Evolutionary conservation across 2,113 vertebrate species (phyloP).

Genomic region (Sylvilagus bachmani): DNA sequence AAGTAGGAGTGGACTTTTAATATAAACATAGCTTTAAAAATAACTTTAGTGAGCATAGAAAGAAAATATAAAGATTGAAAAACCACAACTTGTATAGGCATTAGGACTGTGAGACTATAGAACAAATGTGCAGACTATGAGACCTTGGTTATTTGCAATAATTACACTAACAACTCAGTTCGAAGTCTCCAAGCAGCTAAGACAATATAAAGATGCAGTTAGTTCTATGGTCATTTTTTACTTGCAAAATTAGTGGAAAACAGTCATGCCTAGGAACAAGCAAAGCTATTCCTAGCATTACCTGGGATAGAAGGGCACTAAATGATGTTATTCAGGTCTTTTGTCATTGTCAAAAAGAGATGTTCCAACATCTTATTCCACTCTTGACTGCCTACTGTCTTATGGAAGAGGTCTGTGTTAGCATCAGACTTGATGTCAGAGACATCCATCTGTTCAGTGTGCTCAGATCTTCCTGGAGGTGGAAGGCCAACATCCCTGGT

Average conservation of each 20-base stretch:
- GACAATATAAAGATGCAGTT: background rate
- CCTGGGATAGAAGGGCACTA: background rate
- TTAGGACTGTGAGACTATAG: background rate
- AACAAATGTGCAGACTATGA: background rate
- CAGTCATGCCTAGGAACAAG: background rate
- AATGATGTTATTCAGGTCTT: background rate
- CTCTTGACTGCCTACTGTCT: background rate
- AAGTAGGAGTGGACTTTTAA: background rate
- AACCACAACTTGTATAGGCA: background rate
- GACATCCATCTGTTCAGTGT: background rate
- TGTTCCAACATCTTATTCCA: background rate
- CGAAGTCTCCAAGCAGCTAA: conserved; percentile 15
- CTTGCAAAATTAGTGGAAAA: background rate
- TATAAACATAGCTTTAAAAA: conserved; percentile 2
- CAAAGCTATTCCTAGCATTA: background rate
- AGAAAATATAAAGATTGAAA: background rate
- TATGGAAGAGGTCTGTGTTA: background rate
- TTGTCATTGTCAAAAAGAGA: background rate
- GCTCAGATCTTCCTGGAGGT: background rate
- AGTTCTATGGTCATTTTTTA: background rate
- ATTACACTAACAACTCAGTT: background rate
- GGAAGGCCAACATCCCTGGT: background rate
- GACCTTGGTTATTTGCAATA: conserved; percentile 7
- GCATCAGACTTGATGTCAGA: background rate
- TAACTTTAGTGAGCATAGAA: background rate